A percentile compares a stretch with the other conserved stretches of the same genome.
Evolutionary conservation across 1,140 invertebrate species (phyloP).

Genomic region (Eufriesea mexicana): DNA sequence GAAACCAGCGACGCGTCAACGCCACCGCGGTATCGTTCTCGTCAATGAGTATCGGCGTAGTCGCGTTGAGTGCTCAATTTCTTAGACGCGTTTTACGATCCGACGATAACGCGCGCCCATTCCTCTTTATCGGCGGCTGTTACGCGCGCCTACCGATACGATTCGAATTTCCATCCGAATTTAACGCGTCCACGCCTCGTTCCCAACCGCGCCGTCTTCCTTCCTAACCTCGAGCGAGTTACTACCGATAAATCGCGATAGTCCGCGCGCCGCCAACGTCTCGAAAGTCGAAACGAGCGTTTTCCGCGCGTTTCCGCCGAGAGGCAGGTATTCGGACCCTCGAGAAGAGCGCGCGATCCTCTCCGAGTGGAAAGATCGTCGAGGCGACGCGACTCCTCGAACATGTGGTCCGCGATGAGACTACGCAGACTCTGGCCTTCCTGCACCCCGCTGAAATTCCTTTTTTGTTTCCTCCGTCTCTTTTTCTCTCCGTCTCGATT

Average conservation of each 20-base stretch:
- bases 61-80: background rate
- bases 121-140: background rate
- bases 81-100: conserved; percentile 13
- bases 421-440: conserved; percentile 43
- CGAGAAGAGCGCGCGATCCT: conserved; percentile 1
- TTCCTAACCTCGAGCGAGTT: too few species aligned
- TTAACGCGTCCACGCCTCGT: too few species aligned
- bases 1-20: background rate
- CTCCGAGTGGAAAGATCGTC: conserved; percentile 41
- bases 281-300: too few species aligned
- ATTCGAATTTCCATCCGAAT: background rate
- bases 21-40: conserved; percentile 13
- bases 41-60: conserved; percentile 21
- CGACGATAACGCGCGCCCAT: background rate
- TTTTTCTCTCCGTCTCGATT: conserved; percentile 27
- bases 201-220: too few species aligned
- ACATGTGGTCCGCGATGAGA: conserved; percentile 50
- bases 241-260: too few species aligned
- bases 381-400: conserved; percentile 43
- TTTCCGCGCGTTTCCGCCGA: too few species aligned
- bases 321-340: background rate
- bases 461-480: conserved; percentile 15
- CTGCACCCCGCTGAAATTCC: conserved; percentile 15
- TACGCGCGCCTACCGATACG: background rate
- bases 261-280: background rate